Base-by-base conservation (phyloP, 37 sponge, comb jelly and placozoan species). In the Eunapius fragilis region DNA sequence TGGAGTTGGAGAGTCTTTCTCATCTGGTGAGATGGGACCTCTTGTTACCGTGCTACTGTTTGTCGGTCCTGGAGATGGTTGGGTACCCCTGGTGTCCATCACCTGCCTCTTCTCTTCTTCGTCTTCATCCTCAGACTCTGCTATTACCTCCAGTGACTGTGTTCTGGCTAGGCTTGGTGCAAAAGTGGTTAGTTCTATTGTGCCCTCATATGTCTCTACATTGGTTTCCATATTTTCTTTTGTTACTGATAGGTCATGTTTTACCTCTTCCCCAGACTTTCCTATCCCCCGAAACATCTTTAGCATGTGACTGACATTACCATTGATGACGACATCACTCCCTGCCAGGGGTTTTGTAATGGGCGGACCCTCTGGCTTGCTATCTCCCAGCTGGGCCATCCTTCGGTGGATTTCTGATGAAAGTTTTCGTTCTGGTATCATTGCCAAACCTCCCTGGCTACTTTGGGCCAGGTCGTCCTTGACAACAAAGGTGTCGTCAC, bases 201-300 rank as follows among this genome's bases (percentile, higher is more conserved):
- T 72, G 73, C 25, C 73, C 30, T 30, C 31, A 32, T 30, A 11
- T 10, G 9, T 4, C 30, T 25, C 14, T 31, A 72, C 73, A 17
- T 58, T 58, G 14, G 58, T 19, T 19, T 58, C 58, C 22, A 19
- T 19, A 12, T 58, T 58, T 58, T 17, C 13, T 11, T 24, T 30
- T 72, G 12, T 30, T 25, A n/a, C 67, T 58, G 5, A 24, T 30
- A 32, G 81, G 6, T 68, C 48, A 13, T 36, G 19, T 30, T 31
- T 26, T 11, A 19, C 85, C n/a, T 34, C 35, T 77, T 85, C 58
- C 36, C 28, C 78, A 27, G 49, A 24, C 37, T 26, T 78, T 7
- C 38, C 79, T 70, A 68, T 74, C 9, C 84, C 89, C 9, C 84
- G 84, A 89, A 89, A 89, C 75, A 85, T 34, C 76, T 69, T 85